Evolutionary conservation across 2,888 invertebrate genomes (phyloP).

Genomic region (Crepidodera aurea): DNA sequence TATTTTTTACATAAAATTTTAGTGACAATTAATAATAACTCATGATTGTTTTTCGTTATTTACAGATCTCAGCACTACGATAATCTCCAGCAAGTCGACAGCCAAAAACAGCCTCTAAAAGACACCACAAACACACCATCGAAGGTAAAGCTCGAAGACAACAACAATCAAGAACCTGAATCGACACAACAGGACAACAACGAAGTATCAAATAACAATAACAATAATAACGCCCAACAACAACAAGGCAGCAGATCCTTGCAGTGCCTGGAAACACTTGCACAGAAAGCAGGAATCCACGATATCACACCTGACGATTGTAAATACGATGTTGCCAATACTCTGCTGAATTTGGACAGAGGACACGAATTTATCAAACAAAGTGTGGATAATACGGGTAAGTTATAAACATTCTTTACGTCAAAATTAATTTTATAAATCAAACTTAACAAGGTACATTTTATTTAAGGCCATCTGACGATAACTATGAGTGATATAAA

Average conservation of each 20-base stretch:
- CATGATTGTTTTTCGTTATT: constrained; percentile 2
- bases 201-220: constrained; percentile 35
- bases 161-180: constrained; percentile 55
- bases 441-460: too few relatives aligned
- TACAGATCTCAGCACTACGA: constrained; percentile 71
- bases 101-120: constrained; percentile 60
- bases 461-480: constrained; percentile 32
- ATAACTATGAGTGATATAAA: constrained; percentile 58
- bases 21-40: too few relatives aligned
- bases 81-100: constrained; percentile 65
- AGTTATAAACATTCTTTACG: background rate
- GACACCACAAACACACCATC: constrained; percentile 58
- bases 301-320: constrained; percentile 74
- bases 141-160: constrained; percentile 50
- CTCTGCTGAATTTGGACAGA: constrained; percentile 70
- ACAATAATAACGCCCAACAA: constrained; percentile 29
- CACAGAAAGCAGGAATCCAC: constrained; percentile 72
- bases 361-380: constrained; percentile 56
- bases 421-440: too few relatives aligned
- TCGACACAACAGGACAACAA: constrained; percentile 54
- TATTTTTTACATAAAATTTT: too few relatives aligned
- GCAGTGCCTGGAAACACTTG: constrained; percentile 76
- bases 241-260: constrained; percentile 61
- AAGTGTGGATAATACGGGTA: constrained; percentile 43
- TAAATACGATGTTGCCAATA: constrained; percentile 76